Percentiles rank a stretch among this genome's conserved stretches.
These are phyloP conservation scores for Cebus imitator DNA, from an alignment of 2,113 vertebrate species.

Conservation along the genomic window DNA sequence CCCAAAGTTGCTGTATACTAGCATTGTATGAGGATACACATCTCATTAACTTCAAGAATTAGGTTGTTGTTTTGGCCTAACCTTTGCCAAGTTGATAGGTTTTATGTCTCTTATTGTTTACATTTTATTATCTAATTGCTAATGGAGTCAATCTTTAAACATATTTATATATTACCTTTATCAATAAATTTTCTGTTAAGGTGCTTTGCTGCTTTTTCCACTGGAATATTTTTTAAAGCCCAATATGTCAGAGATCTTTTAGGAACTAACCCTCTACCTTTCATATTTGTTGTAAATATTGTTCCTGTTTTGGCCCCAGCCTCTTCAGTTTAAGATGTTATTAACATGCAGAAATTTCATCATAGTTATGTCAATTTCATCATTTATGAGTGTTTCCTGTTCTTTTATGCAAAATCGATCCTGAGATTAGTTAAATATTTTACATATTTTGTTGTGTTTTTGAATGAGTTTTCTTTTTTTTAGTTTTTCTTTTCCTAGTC, in stretches of 20 bases:
- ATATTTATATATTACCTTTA: neutral
- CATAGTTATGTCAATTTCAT: neutral
- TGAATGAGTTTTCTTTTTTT: neutral
- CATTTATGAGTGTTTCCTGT: neutral
- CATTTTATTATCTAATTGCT: neutral
- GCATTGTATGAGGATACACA: neutral
- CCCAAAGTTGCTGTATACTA: neutral
- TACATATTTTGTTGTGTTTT: conserved; percentile 19
- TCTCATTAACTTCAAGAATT: neutral
- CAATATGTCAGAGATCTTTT: neutral
- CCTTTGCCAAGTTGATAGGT: neutral
- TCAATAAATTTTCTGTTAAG: neutral
- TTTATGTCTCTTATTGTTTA: neutral
- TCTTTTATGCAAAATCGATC: neutral
- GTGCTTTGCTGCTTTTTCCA: neutral
- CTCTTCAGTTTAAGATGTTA: neutral
- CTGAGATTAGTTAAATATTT: conserved; percentile 30
- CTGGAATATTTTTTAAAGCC: neutral
- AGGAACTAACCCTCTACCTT: neutral
- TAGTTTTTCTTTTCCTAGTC: neutral
- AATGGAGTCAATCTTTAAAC: neutral
- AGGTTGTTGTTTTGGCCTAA: neutral
- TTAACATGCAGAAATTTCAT: neutral
- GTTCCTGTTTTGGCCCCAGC: neutral
- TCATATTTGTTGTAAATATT: neutral